Percentiles rank a stretch among this genome's conserved stretches.
Conservation (phyloP, 2,888 invertebrate species). For the Microplitis manilae region DNA sequence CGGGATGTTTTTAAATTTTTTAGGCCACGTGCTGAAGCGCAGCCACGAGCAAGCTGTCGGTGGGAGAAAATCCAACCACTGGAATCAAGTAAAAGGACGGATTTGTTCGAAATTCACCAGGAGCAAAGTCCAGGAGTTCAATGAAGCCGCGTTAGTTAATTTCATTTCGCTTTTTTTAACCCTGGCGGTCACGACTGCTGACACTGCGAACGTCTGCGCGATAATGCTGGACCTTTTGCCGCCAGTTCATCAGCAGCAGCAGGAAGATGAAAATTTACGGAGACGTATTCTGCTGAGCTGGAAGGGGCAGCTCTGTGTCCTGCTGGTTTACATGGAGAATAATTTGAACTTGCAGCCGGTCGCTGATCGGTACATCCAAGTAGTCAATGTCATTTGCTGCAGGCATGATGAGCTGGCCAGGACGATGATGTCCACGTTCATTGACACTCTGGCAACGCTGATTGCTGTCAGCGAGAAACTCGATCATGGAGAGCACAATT, state of each 20-base stretch:
- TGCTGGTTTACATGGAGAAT: slow-evolving; percentile 63
- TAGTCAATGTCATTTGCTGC: slow-evolving; percentile 64
- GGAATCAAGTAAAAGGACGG: slow-evolving; percentile 75
- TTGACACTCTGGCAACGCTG: slow-evolving; percentile 61
- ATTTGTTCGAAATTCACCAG: slow-evolving; percentile 76
- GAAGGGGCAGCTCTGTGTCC: slow-evolving; percentile 63
- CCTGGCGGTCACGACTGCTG: slow-evolving; percentile 68
- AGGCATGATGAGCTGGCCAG: slow-evolving; percentile 62
- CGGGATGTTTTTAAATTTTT: slow-evolving; percentile 71
- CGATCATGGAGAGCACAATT: slow-evolving; percentile 57
- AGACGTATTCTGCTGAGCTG: slow-evolving; percentile 55
- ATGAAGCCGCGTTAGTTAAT: slow-evolving; percentile 75
- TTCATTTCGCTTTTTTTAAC: slow-evolving; percentile 73
- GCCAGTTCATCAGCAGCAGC: slow-evolving; percentile 44
- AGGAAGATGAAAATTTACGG: neutral
- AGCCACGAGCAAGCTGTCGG: slow-evolving; percentile 59
- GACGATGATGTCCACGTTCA: slow-evolving; percentile 63
- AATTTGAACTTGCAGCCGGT: slow-evolving; percentile 53
- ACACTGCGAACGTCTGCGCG: slow-evolving; percentile 67
- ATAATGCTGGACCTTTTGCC: slow-evolving; percentile 66
- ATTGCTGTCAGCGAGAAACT: slow-evolving; percentile 57
- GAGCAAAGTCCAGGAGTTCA: slow-evolving; percentile 74
- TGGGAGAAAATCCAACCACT: slow-evolving; percentile 56
- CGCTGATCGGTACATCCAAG: slow-evolving; percentile 33
- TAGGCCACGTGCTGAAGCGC: slow-evolving; percentile 68